Evolutionary conservation across 92 coral and sea anemone genomes (phyloP), one percentile per base, ranked within the genome.

Genomic region (Bergia sp.): DNA sequence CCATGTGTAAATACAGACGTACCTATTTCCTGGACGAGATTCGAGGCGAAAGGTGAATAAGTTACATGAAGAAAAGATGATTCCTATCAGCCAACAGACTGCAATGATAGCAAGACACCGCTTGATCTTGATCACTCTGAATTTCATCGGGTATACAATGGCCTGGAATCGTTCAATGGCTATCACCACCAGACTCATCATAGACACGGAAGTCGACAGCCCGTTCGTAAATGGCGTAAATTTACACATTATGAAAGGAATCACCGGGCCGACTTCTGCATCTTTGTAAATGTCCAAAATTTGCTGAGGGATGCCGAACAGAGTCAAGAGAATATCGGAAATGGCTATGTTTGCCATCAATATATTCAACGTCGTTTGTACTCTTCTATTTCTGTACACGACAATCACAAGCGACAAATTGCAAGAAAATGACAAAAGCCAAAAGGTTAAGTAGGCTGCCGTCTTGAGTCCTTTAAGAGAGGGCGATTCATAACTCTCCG

Each of bases 121-220:
- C 58, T 41, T 82, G 38, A 37, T 37, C 50, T 67, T 40, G 50
- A 66, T 82, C 21, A 64, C 43, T 44, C 21, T 41, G 7, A 40
- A 42, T 23, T 69, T 42, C 76, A 82, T 15, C 18, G 86, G 76
- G 64, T 65, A 82, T 15, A 82, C 86, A 41, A 82, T 65, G 16
- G 86, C 86, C 42, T 82, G 86, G 58, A 82, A 82, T 4, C 86
- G 76, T 43, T 82, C 86, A 42, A 82, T n/a, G 3, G 86, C 86
- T 20, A 66, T 82, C 2, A 66, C 86, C 0, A 45, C 55, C 36
- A 82, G 40, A 36, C 86, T 82, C 77, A 82, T 18, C 86, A 82
- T 82, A 0, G 86, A 82, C 29, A 82, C 86, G 36, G 86, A 42
- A 0, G 86, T 82, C 0, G 86, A 65, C 7, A 82, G n/a, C 1